Evolutionary conservation across 1,140 invertebrate genomes (phyloP), one percentile per base, ranked within the genome.

Genomic region (Drosophila mayri): DNA sequence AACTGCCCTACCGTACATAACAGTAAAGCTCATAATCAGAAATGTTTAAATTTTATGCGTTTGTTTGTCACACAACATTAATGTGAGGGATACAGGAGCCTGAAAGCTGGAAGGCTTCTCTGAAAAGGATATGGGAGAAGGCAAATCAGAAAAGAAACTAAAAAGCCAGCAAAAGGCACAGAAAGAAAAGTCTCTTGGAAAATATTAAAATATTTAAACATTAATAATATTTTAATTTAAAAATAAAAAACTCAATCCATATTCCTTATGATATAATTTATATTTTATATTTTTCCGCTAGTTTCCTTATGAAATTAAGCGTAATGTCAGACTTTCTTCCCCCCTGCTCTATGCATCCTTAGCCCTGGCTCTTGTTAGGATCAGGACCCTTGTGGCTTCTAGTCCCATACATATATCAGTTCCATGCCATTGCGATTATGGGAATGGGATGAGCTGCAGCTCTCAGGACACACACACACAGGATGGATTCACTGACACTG

Each of bases 1-100:
- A 25, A 37, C 50, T 35, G 35, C 59, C 41, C 62, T 35, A 58
- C 16, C 58, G 49, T 43, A 41, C 68, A 72, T 70, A 70, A 58
- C 22, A 20, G 28, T 72, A 72, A 72, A 38, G 40, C 43, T 35
- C 66, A 72, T 72, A 72, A 72, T 72, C 52, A 60, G 49, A 60
- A 72, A 41, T 72, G 66, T 72, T 71, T 71, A 72, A 72, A 50
- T 71, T 72, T 43, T 72, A 72, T 72, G 67, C 62, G 44, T 54
- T 70, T 67, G 62, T 52, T 68, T 68, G 61, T 67, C 38, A 41
- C 65, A 50, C 65, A 52, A 35, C 65, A 68, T 66, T 66, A 66
- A 66, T 43, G 63, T 11, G 35, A 37, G n/a, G 52, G 4, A 55
- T 35, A 25, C n/a, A 4, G 60, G n/a, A 8, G 4, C 22, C 22